These are phyloP conservation scores for Dichetophora obliterata DNA, from an alignment of 2,888 invertebrate species.

Conservation along the genomic window DNA sequence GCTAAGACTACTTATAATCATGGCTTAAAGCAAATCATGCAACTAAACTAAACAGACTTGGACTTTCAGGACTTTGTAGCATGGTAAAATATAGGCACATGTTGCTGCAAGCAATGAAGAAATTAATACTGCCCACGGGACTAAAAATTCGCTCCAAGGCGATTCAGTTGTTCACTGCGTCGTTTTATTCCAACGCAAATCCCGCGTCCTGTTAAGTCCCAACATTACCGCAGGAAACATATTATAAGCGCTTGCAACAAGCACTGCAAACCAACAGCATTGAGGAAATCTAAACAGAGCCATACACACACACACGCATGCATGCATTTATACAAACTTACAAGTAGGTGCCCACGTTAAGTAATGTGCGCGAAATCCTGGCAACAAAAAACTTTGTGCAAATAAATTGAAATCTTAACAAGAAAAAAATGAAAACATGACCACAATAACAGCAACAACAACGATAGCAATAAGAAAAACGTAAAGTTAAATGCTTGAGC, in stretches of 20 bases:
- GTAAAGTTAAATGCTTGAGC: constrained; percentile 25
- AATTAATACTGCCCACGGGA: neutral
- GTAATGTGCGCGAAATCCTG: neutral
- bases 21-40: neutral
- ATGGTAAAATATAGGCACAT: neutral
- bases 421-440: neutral
- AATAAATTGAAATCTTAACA: constrained; percentile 29
- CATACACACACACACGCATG: neutral
- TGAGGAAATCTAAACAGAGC: neutral
- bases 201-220: neutral
- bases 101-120: neutral
- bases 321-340: neutral
- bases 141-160: neutral
- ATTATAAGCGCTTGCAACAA: neutral
- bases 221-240: constrained; percentile 6
- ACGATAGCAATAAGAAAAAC: neutral
- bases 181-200: neutral
- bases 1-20: neutral
- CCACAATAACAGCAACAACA: constrained; percentile 16
- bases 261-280: neutral
- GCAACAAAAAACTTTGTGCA: neutral
- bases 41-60: neutral
- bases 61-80: constrained; percentile 7
- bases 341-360: neutral
- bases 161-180: neutral